phyloP scores from a whole-genome alignment of 2,888 invertebrate species.

The Lasiommata megera region DNA sequence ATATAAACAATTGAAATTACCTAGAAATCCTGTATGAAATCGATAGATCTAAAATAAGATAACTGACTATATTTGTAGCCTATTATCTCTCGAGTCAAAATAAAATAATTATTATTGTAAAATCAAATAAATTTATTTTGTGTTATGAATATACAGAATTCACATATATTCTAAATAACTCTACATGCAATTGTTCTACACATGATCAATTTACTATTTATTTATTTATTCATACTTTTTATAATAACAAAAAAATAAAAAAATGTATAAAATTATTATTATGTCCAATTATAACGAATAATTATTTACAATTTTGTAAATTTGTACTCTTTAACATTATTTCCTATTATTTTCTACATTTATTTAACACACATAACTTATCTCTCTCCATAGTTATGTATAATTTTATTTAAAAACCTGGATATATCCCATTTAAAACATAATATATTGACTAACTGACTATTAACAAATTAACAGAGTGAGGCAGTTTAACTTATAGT shows the following conservation, averaged over 20 bases:
- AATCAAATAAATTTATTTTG: conserved; percentile 31
- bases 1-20: no score
- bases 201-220: conserved; percentile 12
- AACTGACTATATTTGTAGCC: no score
- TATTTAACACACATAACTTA: neutral
- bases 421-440: neutral
- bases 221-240: conserved; percentile 16
- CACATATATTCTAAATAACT: conserved; percentile 22
- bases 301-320: conserved; percentile 6
- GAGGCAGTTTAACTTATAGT: neutral
- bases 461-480: neutral
- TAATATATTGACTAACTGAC: neutral
- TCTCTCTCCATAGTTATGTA: neutral
- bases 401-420: neutral
- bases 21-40: neutral
- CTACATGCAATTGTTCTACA: conserved; percentile 15
- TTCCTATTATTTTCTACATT: neutral
- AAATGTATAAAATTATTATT: conserved; percentile 19
- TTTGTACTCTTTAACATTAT: conserved; percentile 19
- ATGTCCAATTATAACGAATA: conserved; percentile 21
- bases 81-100: conserved; percentile 20
- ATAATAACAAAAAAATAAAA: conserved; percentile 22
- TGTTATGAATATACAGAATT: conserved; percentile 25
- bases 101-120: conserved; percentile 30
- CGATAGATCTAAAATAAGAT: neutral